Evolutionary conservation across 2,888 invertebrate species (phyloP).

Genomic region (Spicauda simplicius): DNA sequence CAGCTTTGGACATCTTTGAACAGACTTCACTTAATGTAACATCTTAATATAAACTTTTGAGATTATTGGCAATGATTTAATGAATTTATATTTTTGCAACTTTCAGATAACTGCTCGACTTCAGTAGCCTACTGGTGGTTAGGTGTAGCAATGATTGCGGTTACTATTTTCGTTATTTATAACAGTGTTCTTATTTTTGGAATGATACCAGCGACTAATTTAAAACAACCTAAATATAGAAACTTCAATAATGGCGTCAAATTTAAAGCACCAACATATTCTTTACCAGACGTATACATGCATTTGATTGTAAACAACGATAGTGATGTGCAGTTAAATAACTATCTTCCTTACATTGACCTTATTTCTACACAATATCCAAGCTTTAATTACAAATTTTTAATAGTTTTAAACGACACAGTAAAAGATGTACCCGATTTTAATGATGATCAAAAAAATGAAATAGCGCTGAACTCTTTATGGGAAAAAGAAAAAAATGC

Average conservation of each 20-base stretch:
- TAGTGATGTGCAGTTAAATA: slow-evolving; percentile 55
- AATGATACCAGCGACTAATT: slow-evolving; percentile 51
- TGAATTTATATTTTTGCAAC: slow-evolving; percentile 21
- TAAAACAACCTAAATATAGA: slow-evolving; percentile 44
- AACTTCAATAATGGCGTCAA: slow-evolving; percentile 39
- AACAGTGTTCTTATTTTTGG: slow-evolving; percentile 63
- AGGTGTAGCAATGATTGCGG: slow-evolving; percentile 67
- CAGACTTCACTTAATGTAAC: no score
- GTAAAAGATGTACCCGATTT: slow-evolving; percentile 43
- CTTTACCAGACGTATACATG: slow-evolving; percentile 59
- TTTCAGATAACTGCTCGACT: slow-evolving; percentile 73
- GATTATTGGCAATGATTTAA: background rate
- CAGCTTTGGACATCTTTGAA: no score
- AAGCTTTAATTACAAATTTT: slow-evolving; percentile 61
- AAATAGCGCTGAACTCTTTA: slow-evolving; percentile 64
- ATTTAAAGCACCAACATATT: slow-evolving; percentile 30
- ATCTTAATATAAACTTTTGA: background rate
- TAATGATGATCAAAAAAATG: slow-evolving; percentile 63
- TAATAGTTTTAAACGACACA: slow-evolving; percentile 66
- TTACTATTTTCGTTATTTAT: slow-evolving; percentile 68
- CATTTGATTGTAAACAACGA: slow-evolving; percentile 60
- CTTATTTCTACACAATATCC: slow-evolving; percentile 59
- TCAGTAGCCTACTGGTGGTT: slow-evolving; percentile 71
- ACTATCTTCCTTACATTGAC: slow-evolving; percentile 64
- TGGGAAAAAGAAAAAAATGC: slow-evolving; percentile 50